Conservation (phyloP, 2,797 vertebrate species). For the Alosa sapidissima region DNA sequence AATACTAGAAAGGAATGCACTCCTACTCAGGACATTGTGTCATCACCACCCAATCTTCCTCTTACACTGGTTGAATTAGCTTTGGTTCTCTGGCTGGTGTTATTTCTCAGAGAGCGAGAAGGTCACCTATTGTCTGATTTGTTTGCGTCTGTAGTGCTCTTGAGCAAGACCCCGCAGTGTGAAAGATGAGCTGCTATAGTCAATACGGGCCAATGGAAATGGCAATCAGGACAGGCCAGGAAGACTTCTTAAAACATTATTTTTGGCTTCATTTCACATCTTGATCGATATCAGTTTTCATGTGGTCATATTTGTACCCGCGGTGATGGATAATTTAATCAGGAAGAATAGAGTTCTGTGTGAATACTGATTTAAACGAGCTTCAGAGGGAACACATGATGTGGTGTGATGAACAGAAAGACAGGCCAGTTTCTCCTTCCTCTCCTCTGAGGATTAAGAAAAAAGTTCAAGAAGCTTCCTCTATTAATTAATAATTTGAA, state of each 20-base stretch:
- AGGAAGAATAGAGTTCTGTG: constrained; percentile 35
- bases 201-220: constrained; percentile 38
- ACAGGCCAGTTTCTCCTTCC: constrained; percentile 24
- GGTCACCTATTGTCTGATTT: constrained; percentile 31
- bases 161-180: constrained; percentile 24
- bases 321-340: constrained; percentile 46
- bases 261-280: constrained; percentile 42
- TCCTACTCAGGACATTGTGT: constrained; percentile 16
- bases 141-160: not conserved
- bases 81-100: not conserved
- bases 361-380: not conserved
- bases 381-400: not conserved
- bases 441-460: not conserved
- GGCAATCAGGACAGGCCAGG: constrained; percentile 27
- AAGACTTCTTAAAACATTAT: constrained; percentile 50
- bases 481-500: not conserved
- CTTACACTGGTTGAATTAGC: not conserved
- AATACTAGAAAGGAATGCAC: constrained; percentile 2
- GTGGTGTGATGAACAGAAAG: constrained; percentile 24
- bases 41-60: constrained; percentile 8
- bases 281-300: constrained; percentile 26
- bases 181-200: constrained; percentile 33
- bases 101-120: constrained; percentile 24
- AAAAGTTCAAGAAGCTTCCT: not conserved
- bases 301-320: constrained; percentile 36